Conservation (phyloP, 2,888 invertebrate species). For the Dioctria rufipes region DNA sequence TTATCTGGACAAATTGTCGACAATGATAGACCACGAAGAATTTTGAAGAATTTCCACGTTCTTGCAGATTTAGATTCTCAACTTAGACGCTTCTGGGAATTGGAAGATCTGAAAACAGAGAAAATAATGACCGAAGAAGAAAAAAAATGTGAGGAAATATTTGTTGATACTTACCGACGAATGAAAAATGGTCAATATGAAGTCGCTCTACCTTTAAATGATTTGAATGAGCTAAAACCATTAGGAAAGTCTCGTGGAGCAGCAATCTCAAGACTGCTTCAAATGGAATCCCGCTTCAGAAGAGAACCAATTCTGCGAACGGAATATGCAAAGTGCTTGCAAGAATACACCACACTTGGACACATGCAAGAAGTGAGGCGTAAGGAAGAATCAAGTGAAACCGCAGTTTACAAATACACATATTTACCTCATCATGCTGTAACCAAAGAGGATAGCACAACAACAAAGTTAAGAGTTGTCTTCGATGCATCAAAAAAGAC, state of each 20-base stretch:
- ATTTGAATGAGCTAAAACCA: neutral
- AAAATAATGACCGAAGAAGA: neutral
- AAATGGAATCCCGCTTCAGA: neutral
- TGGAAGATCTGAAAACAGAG: neutral
- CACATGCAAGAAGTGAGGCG: neutral
- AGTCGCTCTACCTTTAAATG: constrained; percentile 28
- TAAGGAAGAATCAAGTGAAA: neutral
- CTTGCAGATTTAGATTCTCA: neutral
- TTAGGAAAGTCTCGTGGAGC: neutral
- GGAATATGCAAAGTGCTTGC: neutral
- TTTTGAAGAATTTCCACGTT: neutral
- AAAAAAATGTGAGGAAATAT: neutral
- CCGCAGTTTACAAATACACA: constrained; percentile 30
- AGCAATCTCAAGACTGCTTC: neutral
- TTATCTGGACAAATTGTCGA: neutral
- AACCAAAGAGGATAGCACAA: constrained; percentile 25
- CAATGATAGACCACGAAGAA: neutral
- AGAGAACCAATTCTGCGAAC: neutral
- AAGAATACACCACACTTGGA: neutral
- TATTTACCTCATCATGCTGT: constrained; percentile 16
- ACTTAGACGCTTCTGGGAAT: neutral
- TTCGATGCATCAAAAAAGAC: constrained; percentile 40
- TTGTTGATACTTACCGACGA: neutral
- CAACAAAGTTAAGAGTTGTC: constrained; percentile 50
- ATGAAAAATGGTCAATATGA: constrained; percentile 15